Conservation (phyloP, 1,140 invertebrate species). For the Drosophila ohnishii region DNA sequence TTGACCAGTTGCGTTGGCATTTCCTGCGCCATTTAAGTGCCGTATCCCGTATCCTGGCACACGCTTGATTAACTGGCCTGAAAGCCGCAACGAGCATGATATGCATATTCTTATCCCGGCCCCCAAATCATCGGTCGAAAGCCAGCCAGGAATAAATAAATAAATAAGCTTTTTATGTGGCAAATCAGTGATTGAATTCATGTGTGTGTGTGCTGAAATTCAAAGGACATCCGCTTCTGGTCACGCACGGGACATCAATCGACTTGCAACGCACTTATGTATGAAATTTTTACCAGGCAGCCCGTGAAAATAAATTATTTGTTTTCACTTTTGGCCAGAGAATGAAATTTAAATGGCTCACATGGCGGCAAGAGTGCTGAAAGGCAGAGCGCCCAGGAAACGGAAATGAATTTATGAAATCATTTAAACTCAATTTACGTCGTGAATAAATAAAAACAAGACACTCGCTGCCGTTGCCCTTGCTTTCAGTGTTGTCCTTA, state of each 20-base stretch:
- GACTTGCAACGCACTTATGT: slow-evolving; percentile 60
- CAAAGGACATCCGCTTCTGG: slow-evolving; percentile 60
- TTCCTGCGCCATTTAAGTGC: slow-evolving; percentile 65
- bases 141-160: slow-evolving; percentile 47
- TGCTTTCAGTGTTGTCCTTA: not conserved
- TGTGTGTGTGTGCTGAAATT: slow-evolving; percentile 14
- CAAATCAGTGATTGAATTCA: slow-evolving; percentile 56
- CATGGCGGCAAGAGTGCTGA: slow-evolving; percentile 3
- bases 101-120: slow-evolving; percentile 47
- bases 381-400: slow-evolving; percentile 43
- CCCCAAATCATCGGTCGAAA: slow-evolving; percentile 43
- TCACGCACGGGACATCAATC: slow-evolving; percentile 46
- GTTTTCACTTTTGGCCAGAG: slow-evolving; percentile 45
- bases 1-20: slow-evolving; percentile 52
- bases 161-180: slow-evolving; percentile 54
- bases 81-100: slow-evolving; percentile 56
- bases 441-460: slow-evolving; percentile 69
- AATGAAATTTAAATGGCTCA: slow-evolving; percentile 57
- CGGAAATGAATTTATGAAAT: slow-evolving; percentile 81
- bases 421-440: slow-evolving; percentile 76
- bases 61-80: slow-evolving; percentile 43
- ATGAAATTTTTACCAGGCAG: slow-evolving; percentile 33
- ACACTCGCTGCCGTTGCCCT: slow-evolving; percentile 21
- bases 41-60: slow-evolving; percentile 67
- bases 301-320: slow-evolving; percentile 43